These are phyloP conservation scores for Fragum fragum DNA, from an alignment of 2,888 invertebrate genomes.

Conservation along the genomic window DNA sequence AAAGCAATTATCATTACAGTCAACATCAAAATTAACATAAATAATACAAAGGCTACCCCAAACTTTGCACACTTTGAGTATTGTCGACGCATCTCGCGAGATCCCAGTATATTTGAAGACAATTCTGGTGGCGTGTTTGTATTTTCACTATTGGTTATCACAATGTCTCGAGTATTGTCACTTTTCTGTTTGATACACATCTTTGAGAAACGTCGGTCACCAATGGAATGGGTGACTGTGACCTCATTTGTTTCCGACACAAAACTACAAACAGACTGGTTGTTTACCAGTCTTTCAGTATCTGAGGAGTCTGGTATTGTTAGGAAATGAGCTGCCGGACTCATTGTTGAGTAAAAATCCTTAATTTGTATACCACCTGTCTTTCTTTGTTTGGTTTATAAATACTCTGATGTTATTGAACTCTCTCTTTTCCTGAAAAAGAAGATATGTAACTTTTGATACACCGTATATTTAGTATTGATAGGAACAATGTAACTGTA, in stretches of 20 bases:
- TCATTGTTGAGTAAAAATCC: neutral
- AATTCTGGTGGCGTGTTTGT: neutral
- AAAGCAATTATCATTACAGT: constrained; percentile 27
- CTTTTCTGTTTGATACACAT: constrained; percentile 43
- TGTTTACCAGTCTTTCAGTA: constrained; percentile 36
- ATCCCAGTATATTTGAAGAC: neutral
- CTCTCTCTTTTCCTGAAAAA: neutral
- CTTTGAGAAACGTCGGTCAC: constrained; percentile 36
- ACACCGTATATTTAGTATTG: neutral
- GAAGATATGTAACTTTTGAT: too few relatives aligned
- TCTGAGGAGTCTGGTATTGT: neutral
- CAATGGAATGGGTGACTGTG: constrained; percentile 37
- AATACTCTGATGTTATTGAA: too few relatives aligned
- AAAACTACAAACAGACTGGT: constrained; percentile 42
- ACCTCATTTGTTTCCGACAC: constrained; percentile 35
- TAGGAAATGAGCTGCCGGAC: neutral
- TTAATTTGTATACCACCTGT: neutral
- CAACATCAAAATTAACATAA: constrained; percentile 41
- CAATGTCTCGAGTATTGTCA: constrained; percentile 38
- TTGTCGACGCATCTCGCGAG: constrained; percentile 32
- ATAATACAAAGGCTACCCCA: constrained; percentile 35
- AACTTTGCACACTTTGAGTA: constrained; percentile 36
- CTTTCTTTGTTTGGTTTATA: too few relatives aligned
- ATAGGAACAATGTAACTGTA: too few relatives aligned
- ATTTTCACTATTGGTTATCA: constrained; percentile 31